Percentiles rank a stretch among this genome's conserved stretches.
Conservation (phyloP, 1,140 invertebrate species). For the Magallana ariakensis region DNA sequence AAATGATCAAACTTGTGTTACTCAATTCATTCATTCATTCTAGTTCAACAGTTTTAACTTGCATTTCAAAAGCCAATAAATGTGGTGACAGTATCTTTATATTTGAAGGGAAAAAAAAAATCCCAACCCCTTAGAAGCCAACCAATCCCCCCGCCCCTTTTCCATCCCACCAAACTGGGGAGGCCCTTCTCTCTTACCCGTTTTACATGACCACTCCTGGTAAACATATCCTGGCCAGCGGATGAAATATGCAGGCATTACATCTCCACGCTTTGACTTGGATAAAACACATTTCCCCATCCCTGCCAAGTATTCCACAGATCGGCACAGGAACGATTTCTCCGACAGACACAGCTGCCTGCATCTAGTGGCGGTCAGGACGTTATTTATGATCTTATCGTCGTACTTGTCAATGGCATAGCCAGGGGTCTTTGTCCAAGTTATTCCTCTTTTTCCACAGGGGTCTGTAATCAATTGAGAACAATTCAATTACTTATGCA, state of each 20-base stretch:
- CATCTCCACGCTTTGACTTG: constrained; percentile 18
- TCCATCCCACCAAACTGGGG: neutral
- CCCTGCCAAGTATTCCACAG: constrained; percentile 57
- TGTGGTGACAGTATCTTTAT: no score
- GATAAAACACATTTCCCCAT: constrained; percentile 61
- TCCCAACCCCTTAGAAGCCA: no score
- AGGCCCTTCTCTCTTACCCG: constrained; percentile 52
- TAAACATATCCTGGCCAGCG: constrained; percentile 64
- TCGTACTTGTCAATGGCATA: constrained; percentile 57
- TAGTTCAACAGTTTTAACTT: no score
- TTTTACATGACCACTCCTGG: constrained; percentile 66
- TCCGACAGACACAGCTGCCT: constrained; percentile 63
- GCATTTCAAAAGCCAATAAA: no score
- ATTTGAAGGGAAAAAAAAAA: no score
- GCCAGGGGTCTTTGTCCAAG: constrained; percentile 57
- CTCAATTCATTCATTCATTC: neutral
- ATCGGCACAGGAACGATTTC: constrained; percentile 65
- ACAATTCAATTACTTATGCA: no score
- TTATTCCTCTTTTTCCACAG: constrained; percentile 63
- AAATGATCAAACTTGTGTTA: neutral
- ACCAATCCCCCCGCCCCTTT: no score
- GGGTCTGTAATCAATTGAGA: constrained; percentile 59
- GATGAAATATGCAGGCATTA: constrained; percentile 51
- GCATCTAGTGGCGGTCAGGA: constrained; percentile 59
- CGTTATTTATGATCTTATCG: constrained; percentile 43